Evolutionary conservation across 2,888 invertebrate species (phyloP), one percentile per base, ranked within the genome.

Genomic region (Tachina lurida): DNA sequence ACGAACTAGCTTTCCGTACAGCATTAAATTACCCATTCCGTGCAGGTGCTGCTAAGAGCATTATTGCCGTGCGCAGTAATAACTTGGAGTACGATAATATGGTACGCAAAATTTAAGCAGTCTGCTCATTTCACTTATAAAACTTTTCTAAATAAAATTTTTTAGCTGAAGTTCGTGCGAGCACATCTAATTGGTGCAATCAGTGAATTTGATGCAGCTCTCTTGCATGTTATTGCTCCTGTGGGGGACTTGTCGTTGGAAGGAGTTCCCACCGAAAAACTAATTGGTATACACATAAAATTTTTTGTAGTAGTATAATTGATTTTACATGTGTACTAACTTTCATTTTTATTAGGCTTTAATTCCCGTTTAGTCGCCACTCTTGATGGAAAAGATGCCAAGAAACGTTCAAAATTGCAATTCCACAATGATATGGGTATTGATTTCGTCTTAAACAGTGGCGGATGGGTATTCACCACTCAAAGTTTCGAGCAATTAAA

Each of bases 1-100:
- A 95, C 12, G 93, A 93, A n/a, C 93, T 92, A n/a, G 95, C 96
- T 0, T 95, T 96, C 92, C 89, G 93, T 13, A 94, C 95, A 52
- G 94, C 96, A 0, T 89, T 95, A 15, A 91, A 94, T 1, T 95
- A 96, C 92, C 96, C 97, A 0, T 96, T 96, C 93, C 94, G 97
- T 86, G 94, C 96, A 0, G 95, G 95, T 2, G 96, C 97, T 1
- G 94, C 95, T 60, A 97, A 96, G 90, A 95, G 95, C 73, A 94
- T 96, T 87, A 93, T 98, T 89, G 94, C 94, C 58, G 94, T 97
- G 0, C 94, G 95, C 41, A 95, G 95, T 15, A 94, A 94, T 39
- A 92, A 94, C 0, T 95, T 97, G 91, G 93, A 94, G 87, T 92
- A 93, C 60, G 88, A 87, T 15, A 91, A 91, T 83, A 87, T 90